Base-by-base conservation (phyloP, 2,888 invertebrate genomes). In the Philopedon plagiatum region DNA sequence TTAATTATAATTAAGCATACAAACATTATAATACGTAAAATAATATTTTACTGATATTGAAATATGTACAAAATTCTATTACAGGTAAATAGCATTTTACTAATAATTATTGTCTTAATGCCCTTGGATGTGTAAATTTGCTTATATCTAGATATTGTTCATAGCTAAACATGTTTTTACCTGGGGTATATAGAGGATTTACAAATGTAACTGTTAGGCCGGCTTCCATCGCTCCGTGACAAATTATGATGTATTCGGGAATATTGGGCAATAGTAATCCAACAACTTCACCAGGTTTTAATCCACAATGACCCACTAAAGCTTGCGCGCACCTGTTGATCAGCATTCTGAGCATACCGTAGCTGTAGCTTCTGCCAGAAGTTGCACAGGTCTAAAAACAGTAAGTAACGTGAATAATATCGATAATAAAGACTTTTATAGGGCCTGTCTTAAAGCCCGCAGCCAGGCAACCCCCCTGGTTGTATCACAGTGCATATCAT, bases 201-300 rank as follows among this genome's bases (percentile, higher is more conserved):
- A 90, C 91, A 78, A 91, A 91, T 0, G 92, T 92, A 11, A 91
- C 90, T 1, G 89, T 87, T 1, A 91, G 83, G 0, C 92, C 92
- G 1, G 91, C 92, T 74, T 87, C 87, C 81, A 91, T 86, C 46
- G 91, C 90, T 2, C 92, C 92, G 77, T 90, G 89, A 54, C 91
- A 89, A n/a, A 90, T 86, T 21, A 91, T 87, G 8, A 89, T 86
- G 80, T 90, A 92, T 85, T 93, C 92, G 0, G 92, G 92, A 62
- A 92, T 87, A 82, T 93, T 93, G 5, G 92, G 92, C 75, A 92
- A 83, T 34, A 92, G 87, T 19, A 93, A 84, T 0, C 91, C 92
- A 1, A 93, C 82, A 15, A 89, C 88, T 60, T 93, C 92, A 1
- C 91, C 90, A 0, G 88, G 88, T 75, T 87, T 84, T 75, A 92